phyloP scores from a whole-genome alignment of 2,888 invertebrate genomes.

The Drosophila greeni region DNA sequence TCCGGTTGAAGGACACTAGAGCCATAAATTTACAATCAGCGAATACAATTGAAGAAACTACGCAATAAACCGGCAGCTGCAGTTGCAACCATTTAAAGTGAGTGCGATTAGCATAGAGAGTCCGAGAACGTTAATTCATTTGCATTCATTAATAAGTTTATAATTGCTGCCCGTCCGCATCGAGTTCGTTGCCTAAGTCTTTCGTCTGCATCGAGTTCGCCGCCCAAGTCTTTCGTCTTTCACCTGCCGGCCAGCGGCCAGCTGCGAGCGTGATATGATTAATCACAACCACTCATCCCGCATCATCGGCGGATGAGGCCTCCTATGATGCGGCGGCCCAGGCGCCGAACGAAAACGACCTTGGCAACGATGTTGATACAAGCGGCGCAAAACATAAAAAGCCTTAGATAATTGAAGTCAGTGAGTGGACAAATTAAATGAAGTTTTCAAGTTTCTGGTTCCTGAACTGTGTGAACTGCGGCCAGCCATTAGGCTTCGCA shows the following conservation, averaged over 20 bases:
- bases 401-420: slow-evolving; percentile 43
- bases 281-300: slow-evolving; percentile 34
- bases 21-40: slow-evolving; percentile 37
- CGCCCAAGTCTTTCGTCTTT: slow-evolving; percentile 24
- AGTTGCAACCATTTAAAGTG: slow-evolving; percentile 54
- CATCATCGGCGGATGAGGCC: slow-evolving; percentile 16
- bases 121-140: slow-evolving; percentile 47
- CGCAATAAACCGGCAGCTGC: slow-evolving; percentile 40
- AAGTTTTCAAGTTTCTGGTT: slow-evolving; percentile 21
- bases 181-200: slow-evolving; percentile 61
- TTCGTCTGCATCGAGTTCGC: slow-evolving; percentile 22
- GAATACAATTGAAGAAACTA: slow-evolving; percentile 34
- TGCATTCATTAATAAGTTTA: slow-evolving; percentile 39
- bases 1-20: slow-evolving; percentile 43
- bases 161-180: slow-evolving; percentile 32
- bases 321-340: slow-evolving; percentile 16
- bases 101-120: slow-evolving; percentile 57
- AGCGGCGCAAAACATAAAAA: slow-evolving; percentile 27
- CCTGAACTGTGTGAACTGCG: slow-evolving; percentile 28
- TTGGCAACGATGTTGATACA: slow-evolving; percentile 37
- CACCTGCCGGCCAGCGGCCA: slow-evolving; percentile 2
- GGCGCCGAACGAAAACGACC: slow-evolving; percentile 30
- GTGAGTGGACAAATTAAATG: slow-evolving; percentile 40
- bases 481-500: slow-evolving; percentile 17
- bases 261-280: slow-evolving; percentile 51